phyloP scores from a whole-genome alignment of 2,113 vertebrate genomes.

The Egretta garzetta region DNA sequence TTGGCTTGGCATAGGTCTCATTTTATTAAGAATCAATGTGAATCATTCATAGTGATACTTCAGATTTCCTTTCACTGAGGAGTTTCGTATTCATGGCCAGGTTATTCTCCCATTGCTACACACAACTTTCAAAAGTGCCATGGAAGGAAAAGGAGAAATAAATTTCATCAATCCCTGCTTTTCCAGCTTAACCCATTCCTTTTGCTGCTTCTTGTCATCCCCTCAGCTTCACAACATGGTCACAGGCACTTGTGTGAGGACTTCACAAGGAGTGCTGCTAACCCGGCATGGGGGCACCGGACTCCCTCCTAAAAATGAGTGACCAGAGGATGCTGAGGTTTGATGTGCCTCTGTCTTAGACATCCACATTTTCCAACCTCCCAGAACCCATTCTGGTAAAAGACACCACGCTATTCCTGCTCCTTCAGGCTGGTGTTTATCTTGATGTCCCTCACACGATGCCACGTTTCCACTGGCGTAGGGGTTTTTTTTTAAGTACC shows the following conservation, averaged over 20 bases:
- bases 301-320: neutral
- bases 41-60: neutral
- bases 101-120: neutral
- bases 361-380: neutral
- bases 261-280: neutral
- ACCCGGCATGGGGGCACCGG: rapidly evolving
- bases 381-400: neutral
- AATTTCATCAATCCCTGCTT: neutral
- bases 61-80: neutral
- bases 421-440: neutral
- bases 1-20: neutral
- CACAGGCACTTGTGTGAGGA: neutral
- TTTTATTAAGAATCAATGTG: neutral
- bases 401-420: neutral
- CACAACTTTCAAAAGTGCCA: neutral
- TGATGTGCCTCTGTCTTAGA: neutral
- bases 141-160: neutral
- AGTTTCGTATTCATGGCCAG: neutral
- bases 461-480: neutral
- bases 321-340: neutral
- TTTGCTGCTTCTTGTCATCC: neutral
- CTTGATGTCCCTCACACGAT: neutral
- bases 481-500: neutral
- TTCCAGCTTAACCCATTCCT: neutral
- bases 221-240: neutral